Percentiles rank a stretch among this genome's conserved stretches.
phyloP scores from a whole-genome alignment of 2,888 invertebrate genomes.

The Parascotia fuliginaria region DNA sequence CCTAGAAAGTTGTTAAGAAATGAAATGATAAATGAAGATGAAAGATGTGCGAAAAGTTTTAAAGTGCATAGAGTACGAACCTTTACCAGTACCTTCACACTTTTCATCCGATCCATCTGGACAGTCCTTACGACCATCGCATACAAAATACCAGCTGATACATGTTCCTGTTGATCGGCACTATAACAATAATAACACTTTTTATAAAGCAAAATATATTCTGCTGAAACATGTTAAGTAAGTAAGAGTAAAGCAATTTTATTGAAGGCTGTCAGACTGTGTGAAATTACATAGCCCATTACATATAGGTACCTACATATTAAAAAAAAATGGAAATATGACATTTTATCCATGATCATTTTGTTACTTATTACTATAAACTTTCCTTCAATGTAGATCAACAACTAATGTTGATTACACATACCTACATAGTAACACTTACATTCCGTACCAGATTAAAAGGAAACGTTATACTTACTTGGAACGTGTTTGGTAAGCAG shows the following conservation, averaged over 20 bases:
- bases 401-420: not conserved
- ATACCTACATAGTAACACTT: constrained; percentile 4
- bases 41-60: constrained; percentile 43
- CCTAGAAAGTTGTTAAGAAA: constrained; percentile 19
- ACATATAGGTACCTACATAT: too few species aligned
- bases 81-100: constrained; percentile 87
- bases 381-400: too few species aligned
- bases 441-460: constrained; percentile 14
- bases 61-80: constrained; percentile 68
- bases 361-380: too few species aligned
- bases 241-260: too few species aligned
- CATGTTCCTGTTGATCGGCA: constrained; percentile 94
- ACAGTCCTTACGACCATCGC: constrained; percentile 94
- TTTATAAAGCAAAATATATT: not conserved
- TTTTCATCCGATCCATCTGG: constrained; percentile 95
- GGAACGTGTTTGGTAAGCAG: constrained; percentile 94
- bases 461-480: constrained; percentile 77
- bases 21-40: constrained; percentile 22
- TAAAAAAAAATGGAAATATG: too few species aligned
- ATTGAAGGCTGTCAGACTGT: too few species aligned
- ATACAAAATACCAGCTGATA: constrained; percentile 97
- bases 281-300: too few species aligned
- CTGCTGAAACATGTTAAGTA: too few species aligned
- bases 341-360: too few species aligned
- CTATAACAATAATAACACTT: constrained; percentile 73